Base-by-base conservation (phyloP, 2,797 vertebrate genomes). In the Oreortyx pictus region DNA sequence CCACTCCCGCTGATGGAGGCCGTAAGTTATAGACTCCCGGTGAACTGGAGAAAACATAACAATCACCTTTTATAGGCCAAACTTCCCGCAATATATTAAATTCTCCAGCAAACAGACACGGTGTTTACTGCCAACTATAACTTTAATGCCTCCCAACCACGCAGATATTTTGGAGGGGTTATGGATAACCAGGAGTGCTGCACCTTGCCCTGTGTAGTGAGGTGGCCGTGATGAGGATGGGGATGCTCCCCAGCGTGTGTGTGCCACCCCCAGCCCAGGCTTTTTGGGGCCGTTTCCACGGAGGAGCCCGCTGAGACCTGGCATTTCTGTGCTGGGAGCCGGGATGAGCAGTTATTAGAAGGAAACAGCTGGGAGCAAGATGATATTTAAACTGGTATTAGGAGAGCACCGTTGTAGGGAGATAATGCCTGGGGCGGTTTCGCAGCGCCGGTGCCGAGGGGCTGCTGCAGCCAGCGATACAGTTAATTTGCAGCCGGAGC, bases 371-470 rank as follows among this genome's bases (percentile, higher is more conserved):
- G 98, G 98, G 98, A 98, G 97, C 95, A 71, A 97, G 96, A 97
- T 97, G 98, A 97, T 98, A 98, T 98, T 98, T 98, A 97, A 96
- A 97, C 89, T 93, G 97, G 96, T 89, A 97, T 98, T 97, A 98
- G 97, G 95, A 95, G 84, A 96, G 93, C 92, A 65, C 81, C 75
- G 91, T 82, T 44, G 93, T 95, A 87, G 78, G 97, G 85, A 96
- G 97, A 97, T 97, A 97, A 97, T 85, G 95, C 96, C 62, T 67
- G 92, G 82, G 93, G 71, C 61, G 39, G 76, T 70, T 90, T 87
- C 95, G 91, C 97, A 95, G 96, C 91, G 93, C 46, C 62, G 95
- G 23, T 73, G 90, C 96, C 76, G 82, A 90, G 96, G 95, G 96
- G 97, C 97, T 97, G 96, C 96, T 97, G 97, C 90, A 94, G 95